A percentile compares a stretch with the other conserved stretches of the same genome.
phyloP scores from a whole-genome alignment of 2,888 invertebrate species.

The Ormyrus rosae region DNA sequence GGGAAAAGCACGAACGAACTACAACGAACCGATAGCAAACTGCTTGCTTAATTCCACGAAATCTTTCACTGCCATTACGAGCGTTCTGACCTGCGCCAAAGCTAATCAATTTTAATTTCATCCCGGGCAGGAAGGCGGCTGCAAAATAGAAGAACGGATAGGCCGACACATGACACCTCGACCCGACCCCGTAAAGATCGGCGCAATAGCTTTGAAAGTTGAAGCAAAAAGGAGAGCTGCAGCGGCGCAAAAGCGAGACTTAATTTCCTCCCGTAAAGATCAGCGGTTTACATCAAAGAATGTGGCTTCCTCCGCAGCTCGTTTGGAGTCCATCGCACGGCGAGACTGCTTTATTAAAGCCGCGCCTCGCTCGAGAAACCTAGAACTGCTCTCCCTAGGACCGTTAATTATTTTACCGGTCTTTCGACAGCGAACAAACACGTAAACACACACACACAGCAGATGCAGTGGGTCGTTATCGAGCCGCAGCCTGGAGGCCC shows the following conservation, averaged over 20 bases:
- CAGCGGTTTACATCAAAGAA: conserved; percentile 17
- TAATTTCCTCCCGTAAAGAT: conserved; percentile 13
- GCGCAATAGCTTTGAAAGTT: no score
- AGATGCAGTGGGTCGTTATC: conserved; percentile 22
- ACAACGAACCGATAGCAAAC: not conserved
- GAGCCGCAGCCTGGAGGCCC: not conserved
- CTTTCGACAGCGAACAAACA: not conserved
- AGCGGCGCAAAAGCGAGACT: not conserved
- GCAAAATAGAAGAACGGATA: no score
- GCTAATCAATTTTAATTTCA: no score
- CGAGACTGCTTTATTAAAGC: conserved; percentile 39
- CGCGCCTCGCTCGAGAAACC: not conserved
- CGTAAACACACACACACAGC: not conserved
- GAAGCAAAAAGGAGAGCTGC: no score
- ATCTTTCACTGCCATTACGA: no score
- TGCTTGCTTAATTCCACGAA: not conserved
- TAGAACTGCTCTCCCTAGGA: not conserved
- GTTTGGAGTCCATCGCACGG: not conserved
- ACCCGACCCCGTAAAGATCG: no score
- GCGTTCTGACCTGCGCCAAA: no score
- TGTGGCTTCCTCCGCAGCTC: not conserved
- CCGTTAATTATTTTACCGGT: conserved; percentile 49
- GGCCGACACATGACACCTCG: no score
- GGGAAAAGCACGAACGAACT: not conserved
- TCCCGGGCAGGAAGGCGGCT: no score